Conservation (phyloP, 2,888 invertebrate species). For the Agrochola macilenta region DNA sequence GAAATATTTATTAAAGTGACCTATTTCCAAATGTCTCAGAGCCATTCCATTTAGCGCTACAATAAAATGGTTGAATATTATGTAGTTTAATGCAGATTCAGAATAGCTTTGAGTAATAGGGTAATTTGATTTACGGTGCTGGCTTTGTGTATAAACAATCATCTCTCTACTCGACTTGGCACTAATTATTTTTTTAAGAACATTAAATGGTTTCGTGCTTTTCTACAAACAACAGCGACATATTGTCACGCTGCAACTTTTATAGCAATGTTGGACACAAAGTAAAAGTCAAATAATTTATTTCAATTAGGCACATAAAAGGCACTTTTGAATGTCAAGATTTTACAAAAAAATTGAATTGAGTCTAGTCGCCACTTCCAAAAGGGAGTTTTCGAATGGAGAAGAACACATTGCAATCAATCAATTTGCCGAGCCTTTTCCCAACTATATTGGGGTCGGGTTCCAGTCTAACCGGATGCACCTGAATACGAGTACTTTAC, state of each 20-base stretch:
- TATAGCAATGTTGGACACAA: neutral
- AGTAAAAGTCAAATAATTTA: too few species aligned
- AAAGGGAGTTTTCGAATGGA: too few species aligned
- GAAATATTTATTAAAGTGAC: slow-evolving; percentile 48
- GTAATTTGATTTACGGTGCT: neutral
- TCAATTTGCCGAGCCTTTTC: too few species aligned
- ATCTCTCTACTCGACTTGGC: neutral
- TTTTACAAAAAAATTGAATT: too few species aligned
- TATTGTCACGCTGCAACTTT: too few species aligned
- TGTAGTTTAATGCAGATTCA: slow-evolving; percentile 11
- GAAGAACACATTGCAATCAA: too few species aligned
- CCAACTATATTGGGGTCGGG: too few species aligned
- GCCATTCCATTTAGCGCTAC: slow-evolving; percentile 17
- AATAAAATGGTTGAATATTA: slow-evolving; percentile 10
- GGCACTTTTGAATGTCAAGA: too few species aligned
- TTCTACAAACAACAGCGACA: neutral
- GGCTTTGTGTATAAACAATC: neutral
- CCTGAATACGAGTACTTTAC: too few species aligned
- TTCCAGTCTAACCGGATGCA: too few species aligned
- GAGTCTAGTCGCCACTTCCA: too few species aligned
- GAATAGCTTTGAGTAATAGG: slow-evolving; percentile 6
- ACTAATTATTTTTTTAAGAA: neutral
- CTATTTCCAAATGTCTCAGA: slow-evolving; percentile 37
- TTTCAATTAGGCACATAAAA: too few species aligned
- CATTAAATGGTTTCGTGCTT: neutral